Evolutionary conservation across 1,140 invertebrate genomes (phyloP).

Genomic region (Lepidurus apus): DNA sequence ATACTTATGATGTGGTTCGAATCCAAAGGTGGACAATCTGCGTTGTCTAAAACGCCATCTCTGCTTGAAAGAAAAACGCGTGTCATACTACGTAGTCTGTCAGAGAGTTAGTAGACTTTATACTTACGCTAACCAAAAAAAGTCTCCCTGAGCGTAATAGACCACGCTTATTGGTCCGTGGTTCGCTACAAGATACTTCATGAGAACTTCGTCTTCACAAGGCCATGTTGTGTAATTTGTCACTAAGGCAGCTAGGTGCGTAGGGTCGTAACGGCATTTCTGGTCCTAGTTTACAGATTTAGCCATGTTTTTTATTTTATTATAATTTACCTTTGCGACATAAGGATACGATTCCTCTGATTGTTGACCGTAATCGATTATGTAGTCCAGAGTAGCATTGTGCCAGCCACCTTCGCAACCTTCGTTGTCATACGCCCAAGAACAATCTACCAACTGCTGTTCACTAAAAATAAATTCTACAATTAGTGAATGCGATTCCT

Average conservation of each 20-base stretch:
- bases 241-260: not conserved
- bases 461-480: slow-evolving; percentile 42
- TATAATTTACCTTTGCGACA: slow-evolving; percentile 37
- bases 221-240: not conserved
- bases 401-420: slow-evolving; percentile 62
- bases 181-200: slow-evolving; percentile 44
- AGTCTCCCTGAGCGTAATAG: slow-evolving; percentile 47
- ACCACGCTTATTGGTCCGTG: slow-evolving; percentile 47
- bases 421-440: slow-evolving; percentile 51
- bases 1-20: slow-evolving; percentile 49
- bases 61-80: slow-evolving; percentile 30
- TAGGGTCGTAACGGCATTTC: not conserved
- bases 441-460: slow-evolving; percentile 59
- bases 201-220: slow-evolving; percentile 28
- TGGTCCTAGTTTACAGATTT: not conserved
- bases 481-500: not conserved
- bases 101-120: not conserved
- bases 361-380: not conserved
- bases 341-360: slow-evolving; percentile 26
- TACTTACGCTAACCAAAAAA: slow-evolving; percentile 37
- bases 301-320: not conserved
- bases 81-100: not conserved
- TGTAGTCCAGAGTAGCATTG: slow-evolving; percentile 25
- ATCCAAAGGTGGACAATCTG: slow-evolving; percentile 36
- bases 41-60: slow-evolving; percentile 40